Evolutionary conservation across 2,888 invertebrate species (phyloP), one percentile per base, ranked within the genome.

Genomic region (Drosophila dives): DNA sequence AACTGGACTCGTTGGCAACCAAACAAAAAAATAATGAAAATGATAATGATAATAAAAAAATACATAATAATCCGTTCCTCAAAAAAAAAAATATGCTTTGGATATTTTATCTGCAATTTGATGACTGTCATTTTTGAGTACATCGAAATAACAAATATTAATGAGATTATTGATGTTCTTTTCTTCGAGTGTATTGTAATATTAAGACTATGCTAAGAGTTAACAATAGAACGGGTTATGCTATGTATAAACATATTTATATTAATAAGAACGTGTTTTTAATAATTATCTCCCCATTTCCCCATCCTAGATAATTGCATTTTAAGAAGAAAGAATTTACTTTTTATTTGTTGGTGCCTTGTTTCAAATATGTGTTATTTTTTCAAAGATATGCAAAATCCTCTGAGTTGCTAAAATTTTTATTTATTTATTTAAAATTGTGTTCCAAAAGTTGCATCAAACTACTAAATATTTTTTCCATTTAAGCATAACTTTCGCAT

Each of bases 101-200:
- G 20, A 42, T 42, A 48, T 15, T 71, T 71, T 65, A 71, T 72
- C 61, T 61, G 20, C 42, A 48, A 48, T 42, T 71, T 73, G 73
- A 66, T 72, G 66, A 20, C 56, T 53, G 26, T 45, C 10, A 59
- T 58, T 66, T 61, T 61, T 62, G 65, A 59, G 61, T 40, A 42
- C 15, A 64, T 48, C 65, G 1, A 36, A 33, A 11, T 40, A 59
- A 42, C 26, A n/a, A 23, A 26, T 15, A 42, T 23, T 15, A 66
- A 54, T 17, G 26, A 10, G 10, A 49, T 26, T 49, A 10, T 26
- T 49, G 10, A 15, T 4, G 15, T 23, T 3, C 1, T 42, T 40
- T 40, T 11, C 20, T 42, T 42, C 5, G 17, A 20, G 20, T 7
- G 42, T 12, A 20, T 7, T 12, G 12, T 8, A 15, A 6, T 29